Evolutionary conservation across 2,113 vertebrate genomes (phyloP), one percentile per base, ranked within the genome.

Genomic region (Prietella phreatophila): DNA sequence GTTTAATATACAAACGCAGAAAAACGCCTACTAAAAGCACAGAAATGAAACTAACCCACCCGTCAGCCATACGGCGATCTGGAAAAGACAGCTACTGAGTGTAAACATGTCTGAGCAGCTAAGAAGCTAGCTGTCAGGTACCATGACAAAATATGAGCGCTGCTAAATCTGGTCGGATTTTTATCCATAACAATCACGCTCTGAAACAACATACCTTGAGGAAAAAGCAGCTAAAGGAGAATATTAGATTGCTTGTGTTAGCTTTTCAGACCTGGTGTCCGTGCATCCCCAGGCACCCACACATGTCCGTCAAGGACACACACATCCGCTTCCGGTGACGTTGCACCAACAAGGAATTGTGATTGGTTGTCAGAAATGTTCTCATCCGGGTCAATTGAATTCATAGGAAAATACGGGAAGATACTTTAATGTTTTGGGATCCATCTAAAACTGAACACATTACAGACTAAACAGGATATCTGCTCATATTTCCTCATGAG

Each of bases 271-370:
- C 4, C 42, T 27, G 11, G n/a, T n/a, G 5, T 27, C 13, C 27
- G 25, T 14, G 42, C 73, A 76, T 10, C 10, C 20, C 10, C 30
- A 8, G 8, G 4, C 20, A 7, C 5, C 2, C 79, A 60, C 85
- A 76, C 69, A 22, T 5, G 79, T 53, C 58, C 50, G 20, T 58
- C 80, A 90, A 88, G 89, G 87, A 30, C 89, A 88, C 53, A 1
- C 0, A 0, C 67, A 55, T 84, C 85, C 87, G 33, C 71, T 84
- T 83, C 84, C 80, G 39, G n/a, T 80, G 87, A 88, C 71, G 63
- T 67, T 60, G 0, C 0, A 27, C 30, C 5, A 22, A 25, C 27
- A 25, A 53, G n/a, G 6, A 15, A 15, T 17, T 42, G n/a, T 19
- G 84, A 88, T 88, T 88, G 84, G 89, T 55, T 60, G 19, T 19